A percentile compares a stretch with the other conserved stretches of the same genome.
Conservation (phyloP, 1,140 invertebrate genomes). For the Drosophila varians region DNA sequence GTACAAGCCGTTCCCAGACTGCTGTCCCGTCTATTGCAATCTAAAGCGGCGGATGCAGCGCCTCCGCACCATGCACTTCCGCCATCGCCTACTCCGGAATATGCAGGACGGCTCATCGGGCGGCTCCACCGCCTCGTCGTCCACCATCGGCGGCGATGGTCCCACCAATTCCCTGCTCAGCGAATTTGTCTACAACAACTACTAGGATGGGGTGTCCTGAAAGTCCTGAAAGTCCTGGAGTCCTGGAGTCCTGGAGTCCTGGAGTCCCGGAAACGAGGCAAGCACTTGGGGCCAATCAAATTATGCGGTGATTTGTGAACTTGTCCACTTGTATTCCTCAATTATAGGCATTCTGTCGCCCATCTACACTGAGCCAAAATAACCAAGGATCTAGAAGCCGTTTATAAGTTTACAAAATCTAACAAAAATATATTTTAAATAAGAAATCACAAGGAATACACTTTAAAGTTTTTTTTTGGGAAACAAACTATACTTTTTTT, state of each 20-base stretch:
- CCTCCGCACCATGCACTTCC: slow-evolving; percentile 74
- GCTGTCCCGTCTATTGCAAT: slow-evolving; percentile 81
- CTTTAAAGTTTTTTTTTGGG: not conserved
- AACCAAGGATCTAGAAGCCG: not conserved
- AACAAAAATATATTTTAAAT: not conserved
- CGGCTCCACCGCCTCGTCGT: not conserved
- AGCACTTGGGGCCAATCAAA: slow-evolving; percentile 13
- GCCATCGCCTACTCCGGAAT: slow-evolving; percentile 73
- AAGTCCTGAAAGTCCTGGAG: no score
- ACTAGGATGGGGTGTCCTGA: slow-evolving; percentile 25
- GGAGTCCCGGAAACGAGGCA: slow-evolving; percentile 7
- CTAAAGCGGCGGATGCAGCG: slow-evolving; percentile 80
- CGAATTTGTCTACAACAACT: slow-evolving; percentile 74
- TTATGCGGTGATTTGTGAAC: slow-evolving; percentile 35
- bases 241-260: no score
- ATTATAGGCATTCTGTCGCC: slow-evolving; percentile 1
- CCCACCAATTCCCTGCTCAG: slow-evolving; percentile 57
- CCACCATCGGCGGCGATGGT: slow-evolving; percentile 22
- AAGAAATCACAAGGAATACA: not conserved
- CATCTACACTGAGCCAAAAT: slow-evolving; percentile 10
- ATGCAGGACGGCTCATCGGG: slow-evolving; percentile 51
- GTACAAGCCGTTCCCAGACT: slow-evolving; percentile 81
- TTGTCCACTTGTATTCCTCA: slow-evolving; percentile 11
- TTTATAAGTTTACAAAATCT: not conserved
- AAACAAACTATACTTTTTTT: not conserved